phyloP scores from a whole-genome alignment of 2,797 vertebrate genomes.

The Austrolebias charrua region DNA sequence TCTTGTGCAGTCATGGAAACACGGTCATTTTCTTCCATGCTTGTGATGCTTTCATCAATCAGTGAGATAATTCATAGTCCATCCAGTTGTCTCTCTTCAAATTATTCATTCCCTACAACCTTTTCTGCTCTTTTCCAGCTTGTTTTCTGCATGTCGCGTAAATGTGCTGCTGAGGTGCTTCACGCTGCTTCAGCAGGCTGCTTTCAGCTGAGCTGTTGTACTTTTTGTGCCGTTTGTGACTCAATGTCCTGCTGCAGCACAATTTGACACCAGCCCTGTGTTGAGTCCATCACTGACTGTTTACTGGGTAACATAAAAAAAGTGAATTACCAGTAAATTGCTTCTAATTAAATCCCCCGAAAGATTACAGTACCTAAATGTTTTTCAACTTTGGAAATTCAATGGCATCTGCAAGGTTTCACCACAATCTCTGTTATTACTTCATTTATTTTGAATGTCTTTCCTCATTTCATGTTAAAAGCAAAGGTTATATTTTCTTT shows the following conservation, averaged over 20 bases:
- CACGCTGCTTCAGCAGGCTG: conserved; percentile 78
- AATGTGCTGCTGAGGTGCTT: conserved; percentile 37
- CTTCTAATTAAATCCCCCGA: not conserved
- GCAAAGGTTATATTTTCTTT: not conserved
- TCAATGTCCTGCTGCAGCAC: conserved; percentile 51
- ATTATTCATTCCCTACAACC: conserved; percentile 23
- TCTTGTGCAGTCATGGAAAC: not conserved
- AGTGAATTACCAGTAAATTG: not conserved
- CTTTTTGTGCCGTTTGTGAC: conserved; percentile 52
- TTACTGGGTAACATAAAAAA: conserved; percentile 28
- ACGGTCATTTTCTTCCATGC: not conserved
- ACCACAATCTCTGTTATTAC: not conserved
- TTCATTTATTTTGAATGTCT: not conserved
- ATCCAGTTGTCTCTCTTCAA: conserved; percentile 25
- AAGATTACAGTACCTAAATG: not conserved
- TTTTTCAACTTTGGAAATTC: not conserved
- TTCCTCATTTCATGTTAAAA: not conserved
- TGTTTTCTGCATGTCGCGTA: conserved; percentile 48
- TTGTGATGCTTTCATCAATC: conserved; percentile 6
- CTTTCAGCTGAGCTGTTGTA: conserved; percentile 75
- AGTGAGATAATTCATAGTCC: conserved; percentile 8
- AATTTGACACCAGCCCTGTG: conserved; percentile 40
- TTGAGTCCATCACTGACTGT: conserved; percentile 22
- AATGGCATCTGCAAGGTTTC: not conserved
- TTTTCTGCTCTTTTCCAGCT: conserved; percentile 34